Percentiles rank a stretch among this genome's conserved stretches.
Evolutionary conservation across 2,113 vertebrate species (phyloP).

Genomic region (Empidonax traillii): DNA sequence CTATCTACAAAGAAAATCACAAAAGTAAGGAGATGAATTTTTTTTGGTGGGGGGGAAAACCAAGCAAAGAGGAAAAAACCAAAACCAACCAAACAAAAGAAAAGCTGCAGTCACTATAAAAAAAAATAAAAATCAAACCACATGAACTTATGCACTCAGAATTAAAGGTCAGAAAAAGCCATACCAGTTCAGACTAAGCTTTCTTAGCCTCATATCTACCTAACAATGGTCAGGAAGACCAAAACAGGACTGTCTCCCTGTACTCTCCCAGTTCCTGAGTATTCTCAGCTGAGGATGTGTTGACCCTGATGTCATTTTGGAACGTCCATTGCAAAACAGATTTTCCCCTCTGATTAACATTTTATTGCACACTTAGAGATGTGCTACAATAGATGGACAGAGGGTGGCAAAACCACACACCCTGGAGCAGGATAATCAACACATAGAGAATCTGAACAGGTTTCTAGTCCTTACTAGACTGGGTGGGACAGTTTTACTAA

Average conservation of each 20-base stretch:
- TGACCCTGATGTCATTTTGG: neutral
- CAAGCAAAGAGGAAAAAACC: neutral
- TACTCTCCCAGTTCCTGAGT: neutral
- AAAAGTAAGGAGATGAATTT: neutral
- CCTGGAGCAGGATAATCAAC: neutral
- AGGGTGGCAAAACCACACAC: neutral
- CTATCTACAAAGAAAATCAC: conserved; percentile 77
- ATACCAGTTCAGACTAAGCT: neutral
- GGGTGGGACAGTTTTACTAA: neutral
- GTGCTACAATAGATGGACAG: neutral
- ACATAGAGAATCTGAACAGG: neutral
- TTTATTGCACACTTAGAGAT: neutral
- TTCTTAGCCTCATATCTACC: neutral
- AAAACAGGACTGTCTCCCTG: neutral
- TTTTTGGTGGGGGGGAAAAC: neutral
- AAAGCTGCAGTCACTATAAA: neutral
- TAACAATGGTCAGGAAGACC: neutral
- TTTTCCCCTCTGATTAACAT: neutral
- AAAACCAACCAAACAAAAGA: neutral
- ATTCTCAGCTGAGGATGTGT: neutral
- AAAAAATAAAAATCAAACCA: neutral
- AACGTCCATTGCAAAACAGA: neutral
- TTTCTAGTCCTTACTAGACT: neutral
- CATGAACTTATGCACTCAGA: neutral
- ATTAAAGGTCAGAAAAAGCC: neutral